These are phyloP conservation scores for Myioborus melanocephalus DNA, from an alignment of 2,797 vertebrate species.

Conservation along the genomic window DNA sequence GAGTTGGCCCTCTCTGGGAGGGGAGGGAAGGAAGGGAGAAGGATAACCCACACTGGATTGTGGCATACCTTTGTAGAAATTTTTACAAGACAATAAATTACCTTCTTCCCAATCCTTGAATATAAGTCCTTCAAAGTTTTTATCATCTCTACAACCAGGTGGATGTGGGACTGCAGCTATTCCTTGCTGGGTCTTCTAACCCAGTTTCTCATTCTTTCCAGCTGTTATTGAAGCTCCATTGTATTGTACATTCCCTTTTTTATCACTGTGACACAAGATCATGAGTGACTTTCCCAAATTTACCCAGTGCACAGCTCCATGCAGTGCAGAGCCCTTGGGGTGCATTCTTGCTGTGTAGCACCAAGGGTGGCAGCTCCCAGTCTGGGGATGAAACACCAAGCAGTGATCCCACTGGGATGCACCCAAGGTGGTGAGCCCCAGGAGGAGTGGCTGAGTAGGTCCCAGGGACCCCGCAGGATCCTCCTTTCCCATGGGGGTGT, in stretches of 20 bases:
- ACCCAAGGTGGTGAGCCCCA: fast-evolving
- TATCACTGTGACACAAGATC: neutral
- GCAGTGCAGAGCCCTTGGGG: fast-evolving
- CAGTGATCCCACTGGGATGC: neutral
- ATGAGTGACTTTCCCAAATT: neutral
- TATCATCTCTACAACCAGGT: neutral
- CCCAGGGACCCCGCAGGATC: neutral
- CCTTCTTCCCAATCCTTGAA: neutral
- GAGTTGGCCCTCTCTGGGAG: neutral
- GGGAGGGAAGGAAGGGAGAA: neutral
- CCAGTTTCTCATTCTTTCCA: neutral
- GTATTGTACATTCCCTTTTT: neutral
- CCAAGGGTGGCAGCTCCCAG: neutral
- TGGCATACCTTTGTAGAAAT: neutral
- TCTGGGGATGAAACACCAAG: neutral
- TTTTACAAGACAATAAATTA: neutral
- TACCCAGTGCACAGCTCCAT: fast-evolving
- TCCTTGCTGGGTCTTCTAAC: neutral
- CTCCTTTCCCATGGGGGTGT: neutral
- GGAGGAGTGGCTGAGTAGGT: too few relatives aligned
- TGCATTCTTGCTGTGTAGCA: neutral
- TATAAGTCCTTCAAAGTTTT: neutral
- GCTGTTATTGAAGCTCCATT: neutral
- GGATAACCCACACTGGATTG: neutral
- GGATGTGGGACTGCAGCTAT: neutral